A percentile compares a stretch with the other conserved stretches of the same genome.
Evolutionary conservation across 2,113 vertebrate species (phyloP).

Genomic region (Micromys minutus): DNA sequence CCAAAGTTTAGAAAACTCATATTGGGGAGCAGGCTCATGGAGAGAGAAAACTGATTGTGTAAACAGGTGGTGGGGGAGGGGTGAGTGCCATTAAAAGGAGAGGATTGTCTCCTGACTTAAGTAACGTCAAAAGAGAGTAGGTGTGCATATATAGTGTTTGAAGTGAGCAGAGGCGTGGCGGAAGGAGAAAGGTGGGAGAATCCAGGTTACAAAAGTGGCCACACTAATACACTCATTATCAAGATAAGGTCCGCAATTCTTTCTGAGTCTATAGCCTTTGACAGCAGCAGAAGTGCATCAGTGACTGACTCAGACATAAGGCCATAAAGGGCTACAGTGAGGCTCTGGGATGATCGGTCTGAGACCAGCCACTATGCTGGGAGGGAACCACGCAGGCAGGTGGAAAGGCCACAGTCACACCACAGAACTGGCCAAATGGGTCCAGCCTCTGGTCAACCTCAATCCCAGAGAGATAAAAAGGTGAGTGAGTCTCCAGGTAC

Average conservation of each 20-base stretch:
- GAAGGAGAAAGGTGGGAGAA: no score
- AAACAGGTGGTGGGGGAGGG: neutral
- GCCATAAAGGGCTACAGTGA: neutral
- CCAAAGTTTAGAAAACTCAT: neutral
- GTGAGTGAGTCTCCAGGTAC: neutral
- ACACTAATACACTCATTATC: neutral
- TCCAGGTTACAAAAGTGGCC: neutral
- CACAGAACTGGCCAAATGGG: neutral
- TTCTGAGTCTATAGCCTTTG: neutral
- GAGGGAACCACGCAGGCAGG: neutral
- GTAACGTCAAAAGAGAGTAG: neutral
- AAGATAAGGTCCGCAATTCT: neutral
- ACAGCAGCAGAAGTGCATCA: neutral
- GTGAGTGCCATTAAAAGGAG: neutral
- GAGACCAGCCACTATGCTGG: neutral
- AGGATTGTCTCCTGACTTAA: neutral
- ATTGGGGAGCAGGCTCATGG: accelerated
- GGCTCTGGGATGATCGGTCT: neutral
- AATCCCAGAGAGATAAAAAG: neutral
- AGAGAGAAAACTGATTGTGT: neutral
- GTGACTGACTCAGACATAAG: neutral
- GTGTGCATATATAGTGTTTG: neutral
- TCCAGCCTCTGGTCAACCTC: neutral
- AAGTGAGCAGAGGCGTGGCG: neutral
- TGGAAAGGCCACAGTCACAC: neutral